Conservation (phyloP, 2,888 invertebrate genomes). For the Thereva unica region DNA sequence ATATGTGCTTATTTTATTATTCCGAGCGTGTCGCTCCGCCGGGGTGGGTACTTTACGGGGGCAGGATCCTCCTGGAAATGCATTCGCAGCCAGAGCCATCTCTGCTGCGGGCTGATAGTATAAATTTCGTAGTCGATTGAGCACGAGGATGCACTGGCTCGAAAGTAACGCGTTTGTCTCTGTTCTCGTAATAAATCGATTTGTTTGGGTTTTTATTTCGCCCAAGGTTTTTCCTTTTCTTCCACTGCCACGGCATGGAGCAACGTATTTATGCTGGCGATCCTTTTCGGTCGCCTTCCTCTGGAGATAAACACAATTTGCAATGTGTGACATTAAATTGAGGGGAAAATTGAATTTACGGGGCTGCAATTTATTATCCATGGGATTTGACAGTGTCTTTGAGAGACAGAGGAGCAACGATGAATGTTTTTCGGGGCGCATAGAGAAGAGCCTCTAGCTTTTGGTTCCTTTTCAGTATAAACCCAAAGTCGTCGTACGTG, state of each 20-base stretch:
- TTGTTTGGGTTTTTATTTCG: conserved; percentile 26
- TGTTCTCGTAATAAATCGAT: conserved; percentile 27
- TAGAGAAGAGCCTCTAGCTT: too few species aligned
- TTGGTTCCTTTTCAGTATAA: too few species aligned
- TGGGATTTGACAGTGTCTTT: conserved; percentile 21
- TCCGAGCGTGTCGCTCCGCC: conserved; percentile 11
- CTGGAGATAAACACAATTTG: conserved; percentile 47
- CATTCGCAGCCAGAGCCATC: conserved; percentile 22
- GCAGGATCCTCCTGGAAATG: conserved; percentile 21
- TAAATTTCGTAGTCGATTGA: conserved; percentile 34
- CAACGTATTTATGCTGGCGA: conserved; percentile 42
- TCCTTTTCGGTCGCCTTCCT: conserved; percentile 13
- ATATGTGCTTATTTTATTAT: conserved; percentile 26
- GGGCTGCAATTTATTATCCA: conserved; percentile 29
- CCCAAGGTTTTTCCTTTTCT: not conserved
- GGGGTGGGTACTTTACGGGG: conserved; percentile 16
- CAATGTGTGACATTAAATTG: conserved; percentile 48
- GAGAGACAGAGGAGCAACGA: not conserved
- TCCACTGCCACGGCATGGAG: too few species aligned
- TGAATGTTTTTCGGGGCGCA: too few species aligned
- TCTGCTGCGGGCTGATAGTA: conserved; percentile 23
- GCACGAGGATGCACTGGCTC: conserved; percentile 26
- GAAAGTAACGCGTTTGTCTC: conserved; percentile 26
- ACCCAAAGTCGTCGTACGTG: too few species aligned
- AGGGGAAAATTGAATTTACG: conserved; percentile 47